Evolutionary conservation across 2,113 vertebrate species (phyloP).

Genomic region (Sclerurus mexicanus): DNA sequence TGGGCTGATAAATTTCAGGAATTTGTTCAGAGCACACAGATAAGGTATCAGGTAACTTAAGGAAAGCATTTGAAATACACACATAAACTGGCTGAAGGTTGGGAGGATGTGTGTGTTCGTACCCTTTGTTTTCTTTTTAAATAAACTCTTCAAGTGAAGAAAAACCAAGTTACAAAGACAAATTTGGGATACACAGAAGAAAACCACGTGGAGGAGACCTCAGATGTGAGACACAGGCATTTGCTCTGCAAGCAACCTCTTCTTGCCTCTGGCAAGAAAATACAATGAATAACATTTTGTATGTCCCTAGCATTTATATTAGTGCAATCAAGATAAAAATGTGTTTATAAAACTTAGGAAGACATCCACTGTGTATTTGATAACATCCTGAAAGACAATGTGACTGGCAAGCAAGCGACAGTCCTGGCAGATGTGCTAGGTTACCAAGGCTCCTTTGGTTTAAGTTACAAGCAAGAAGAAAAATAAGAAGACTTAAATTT

Average conservation of each 20-base stretch:
- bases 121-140: background rate
- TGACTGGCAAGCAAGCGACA: background rate
- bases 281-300: background rate
- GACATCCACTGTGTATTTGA: background rate
- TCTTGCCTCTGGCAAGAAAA: background rate
- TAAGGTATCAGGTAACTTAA: background rate
- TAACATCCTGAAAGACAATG: background rate
- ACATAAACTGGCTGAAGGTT: background rate
- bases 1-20: background rate
- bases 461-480: background rate
- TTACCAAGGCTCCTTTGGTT: background rate
- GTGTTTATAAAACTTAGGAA: background rate
- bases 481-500: background rate
- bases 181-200: background rate
- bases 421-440: background rate
- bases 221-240: background rate
- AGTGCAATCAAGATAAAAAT: background rate
- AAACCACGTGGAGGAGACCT: background rate
- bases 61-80: background rate
- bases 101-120: rapidly evolving
- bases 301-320: background rate
- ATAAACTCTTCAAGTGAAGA: background rate
- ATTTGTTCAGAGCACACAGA: background rate
- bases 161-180: background rate
- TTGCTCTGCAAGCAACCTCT: background rate